phyloP scores from a whole-genome alignment of 2,888 invertebrate genomes.

The Acanthococcus lagerstroemiae region DNA sequence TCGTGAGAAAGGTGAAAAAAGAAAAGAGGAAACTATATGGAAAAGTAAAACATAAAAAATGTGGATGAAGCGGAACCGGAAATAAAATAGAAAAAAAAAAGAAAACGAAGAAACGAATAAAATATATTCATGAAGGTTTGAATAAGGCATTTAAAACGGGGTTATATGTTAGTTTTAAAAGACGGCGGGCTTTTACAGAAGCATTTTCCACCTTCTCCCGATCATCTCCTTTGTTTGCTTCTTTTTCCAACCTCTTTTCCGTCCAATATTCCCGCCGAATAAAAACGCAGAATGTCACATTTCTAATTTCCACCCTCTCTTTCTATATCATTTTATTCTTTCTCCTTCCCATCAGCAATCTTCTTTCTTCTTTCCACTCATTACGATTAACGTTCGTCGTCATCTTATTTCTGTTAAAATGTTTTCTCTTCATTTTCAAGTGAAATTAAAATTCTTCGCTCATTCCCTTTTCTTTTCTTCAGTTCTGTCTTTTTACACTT shows the following conservation, averaged over 20 bases:
- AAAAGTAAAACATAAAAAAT: conserved; percentile 25
- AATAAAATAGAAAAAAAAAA: conserved; percentile 7
- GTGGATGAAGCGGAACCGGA: conserved; percentile 8
- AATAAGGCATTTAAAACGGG: conserved; percentile 30
- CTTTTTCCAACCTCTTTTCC: conserved; percentile 13
- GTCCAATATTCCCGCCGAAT: conserved; percentile 24
- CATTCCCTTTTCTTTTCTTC: conserved; percentile 21
- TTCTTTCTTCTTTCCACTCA: conserved; percentile 19
- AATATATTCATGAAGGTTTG: conserved; percentile 29
- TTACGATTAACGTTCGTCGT: conserved; percentile 28
- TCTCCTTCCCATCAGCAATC: conserved; percentile 32
- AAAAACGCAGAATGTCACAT: conserved; percentile 33
- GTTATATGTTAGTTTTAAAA: conserved; percentile 29
- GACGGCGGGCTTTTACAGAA: conserved; percentile 28
- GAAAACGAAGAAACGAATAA: conserved; percentile 18
- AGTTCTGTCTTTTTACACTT: conserved; percentile 24
- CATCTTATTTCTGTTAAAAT: conserved; percentile 36
- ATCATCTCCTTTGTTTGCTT: conserved; percentile 21
- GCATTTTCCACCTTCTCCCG: conserved; percentile 27
- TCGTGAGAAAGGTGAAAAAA: not conserved
- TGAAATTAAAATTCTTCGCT: conserved; percentile 39
- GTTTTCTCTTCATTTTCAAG: conserved; percentile 38
- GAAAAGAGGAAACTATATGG: not conserved
- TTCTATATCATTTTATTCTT: conserved; percentile 22
- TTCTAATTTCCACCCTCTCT: conserved; percentile 36